Evolutionary conservation across 2,113 vertebrate genomes (phyloP), one percentile per base, ranked within the genome.

Genomic region (Xyliphius kryptos): DNA sequence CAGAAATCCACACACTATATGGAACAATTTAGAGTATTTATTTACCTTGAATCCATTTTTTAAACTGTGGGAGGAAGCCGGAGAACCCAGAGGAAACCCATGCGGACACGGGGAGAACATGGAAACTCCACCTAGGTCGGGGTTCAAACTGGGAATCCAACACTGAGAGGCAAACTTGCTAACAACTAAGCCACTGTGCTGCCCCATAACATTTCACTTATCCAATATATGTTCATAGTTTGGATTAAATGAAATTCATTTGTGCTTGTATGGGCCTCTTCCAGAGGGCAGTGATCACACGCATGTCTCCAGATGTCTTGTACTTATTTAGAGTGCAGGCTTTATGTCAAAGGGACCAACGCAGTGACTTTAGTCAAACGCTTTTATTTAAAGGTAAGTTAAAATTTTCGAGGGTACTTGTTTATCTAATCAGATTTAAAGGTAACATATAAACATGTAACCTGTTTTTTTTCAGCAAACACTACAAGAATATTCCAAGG

Each of bases 271-370:
- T 67, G 2, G 74, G 72, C 77, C 65, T 78, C 56, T 77, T 81
- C 44, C 90, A 99, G 96, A 94, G 91, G 85, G 94, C 94, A 71
- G 89, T 95, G 82, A 97, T 99, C 81, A 92, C 90, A 72, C 91
- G 93, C 26, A 90, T 98, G 75, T 97, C 92, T 69, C 90, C 94
- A 51, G 94, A 98, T 60, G 83, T 92, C 79, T 90, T 99, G 67
- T 99, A 99, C 88, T 88, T 99, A 80, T 98, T 99, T 86, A 87
- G 94, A 72, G 96, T 99, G 74, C 96, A 99, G 84, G 96, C 95
- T 0, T 91, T 98, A 54, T 99, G 96, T 83, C 93, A 88, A 74
- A 92, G 88, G 41, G 95, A 99, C 82, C 88, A 93, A 83, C 92
- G 94, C 82, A 99, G 96, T 69, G 96, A 99, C 84, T 99, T 98